Conservation (phyloP, 2,888 invertebrate species). For the Pteria penguin region DNA sequence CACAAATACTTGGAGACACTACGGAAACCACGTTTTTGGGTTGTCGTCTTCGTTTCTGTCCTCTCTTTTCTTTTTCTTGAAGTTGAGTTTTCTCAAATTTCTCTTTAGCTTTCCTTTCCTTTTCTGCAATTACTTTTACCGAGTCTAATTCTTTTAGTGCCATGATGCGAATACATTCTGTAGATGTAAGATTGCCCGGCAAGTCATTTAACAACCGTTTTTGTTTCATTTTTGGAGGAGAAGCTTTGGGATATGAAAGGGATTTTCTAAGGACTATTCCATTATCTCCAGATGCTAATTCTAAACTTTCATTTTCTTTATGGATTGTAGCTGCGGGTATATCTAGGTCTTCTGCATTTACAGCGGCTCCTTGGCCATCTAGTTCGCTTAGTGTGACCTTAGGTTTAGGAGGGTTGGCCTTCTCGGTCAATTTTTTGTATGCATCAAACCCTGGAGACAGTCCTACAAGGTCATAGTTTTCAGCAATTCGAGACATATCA, state of each 20-base stretch:
- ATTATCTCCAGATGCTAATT: too few relatives aligned
- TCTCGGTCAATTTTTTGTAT: conserved; percentile 24
- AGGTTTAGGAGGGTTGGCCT: neutral
- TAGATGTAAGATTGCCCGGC: conserved; percentile 41
- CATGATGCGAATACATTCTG: conserved; percentile 25
- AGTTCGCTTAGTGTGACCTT: too few relatives aligned
- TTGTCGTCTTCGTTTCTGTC: too few relatives aligned
- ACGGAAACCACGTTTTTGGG: too few relatives aligned
- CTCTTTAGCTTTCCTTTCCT: conserved; percentile 10
- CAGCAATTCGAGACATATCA: conserved; percentile 25
- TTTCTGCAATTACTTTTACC: conserved; percentile 24
- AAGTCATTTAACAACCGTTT: too few relatives aligned
- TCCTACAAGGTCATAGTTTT: conserved; percentile 30
- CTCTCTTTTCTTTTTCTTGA: too few relatives aligned
- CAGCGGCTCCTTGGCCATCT: too few relatives aligned
- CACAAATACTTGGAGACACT: too few relatives aligned
- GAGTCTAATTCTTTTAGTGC: conserved; percentile 20
- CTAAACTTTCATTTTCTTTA: too few relatives aligned
- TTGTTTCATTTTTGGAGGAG: neutral
- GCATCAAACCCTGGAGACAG: conserved; percentile 39
- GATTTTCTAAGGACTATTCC: conserved; percentile 10
- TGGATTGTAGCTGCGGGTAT: too few relatives aligned
- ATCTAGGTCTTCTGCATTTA: too few relatives aligned
- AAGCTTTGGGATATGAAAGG: conserved; percentile 6
- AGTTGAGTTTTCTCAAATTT: neutral